Evolutionary conservation across 2,797 vertebrate species (phyloP).

Genomic region (Pristis pectinata): DNA sequence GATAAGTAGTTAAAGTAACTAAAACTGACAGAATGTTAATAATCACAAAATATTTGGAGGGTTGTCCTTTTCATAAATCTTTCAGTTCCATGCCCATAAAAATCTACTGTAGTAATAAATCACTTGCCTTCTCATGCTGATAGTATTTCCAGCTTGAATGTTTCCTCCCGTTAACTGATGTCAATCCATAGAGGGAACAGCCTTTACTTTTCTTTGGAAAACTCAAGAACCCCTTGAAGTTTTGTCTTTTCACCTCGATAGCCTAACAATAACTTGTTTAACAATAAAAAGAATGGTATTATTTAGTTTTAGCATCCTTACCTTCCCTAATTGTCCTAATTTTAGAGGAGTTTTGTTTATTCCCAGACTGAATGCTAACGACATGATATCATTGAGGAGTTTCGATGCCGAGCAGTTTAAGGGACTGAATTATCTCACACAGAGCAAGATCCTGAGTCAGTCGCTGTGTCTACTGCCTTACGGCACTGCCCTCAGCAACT

Average conservation of each 20-base stretch:
- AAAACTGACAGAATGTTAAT: slow-evolving; percentile 25
- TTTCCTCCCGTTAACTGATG: background rate
- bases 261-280: background rate
- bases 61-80: slow-evolving; percentile 25
- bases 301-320: background rate
- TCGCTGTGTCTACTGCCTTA: background rate
- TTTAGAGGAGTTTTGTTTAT: background rate
- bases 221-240: background rate
- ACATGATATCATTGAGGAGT: background rate
- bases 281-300: background rate
- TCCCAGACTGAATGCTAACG: background rate
- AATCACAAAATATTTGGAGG: slow-evolving; percentile 20
- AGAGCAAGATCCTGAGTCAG: background rate
- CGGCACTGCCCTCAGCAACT: background rate
- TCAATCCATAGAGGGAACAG: background rate
- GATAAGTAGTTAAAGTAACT: slow-evolving; percentile 30
- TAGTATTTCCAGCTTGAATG: slow-evolving; percentile 11
- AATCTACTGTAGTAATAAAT: slow-evolving; percentile 20
- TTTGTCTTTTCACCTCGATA: background rate
- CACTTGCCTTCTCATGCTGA: background rate
- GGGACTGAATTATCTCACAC: background rate
- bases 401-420: background rate
- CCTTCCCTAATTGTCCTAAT: background rate
- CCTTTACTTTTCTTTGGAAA: background rate
- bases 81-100: slow-evolving; percentile 1